phyloP scores from a whole-genome alignment of 1,140 invertebrate species.

The Lucilia cuprina region DNA sequence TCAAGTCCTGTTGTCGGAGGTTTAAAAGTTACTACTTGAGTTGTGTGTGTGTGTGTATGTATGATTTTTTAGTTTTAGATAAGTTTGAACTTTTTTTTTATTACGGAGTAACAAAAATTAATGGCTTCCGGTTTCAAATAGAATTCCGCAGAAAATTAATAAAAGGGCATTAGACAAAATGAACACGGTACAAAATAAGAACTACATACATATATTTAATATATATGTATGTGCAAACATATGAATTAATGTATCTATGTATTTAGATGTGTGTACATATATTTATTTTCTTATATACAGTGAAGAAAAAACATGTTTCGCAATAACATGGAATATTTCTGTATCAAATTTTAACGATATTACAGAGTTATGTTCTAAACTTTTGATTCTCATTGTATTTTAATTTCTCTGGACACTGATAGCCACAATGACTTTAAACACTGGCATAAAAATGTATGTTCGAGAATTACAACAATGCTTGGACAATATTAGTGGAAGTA shows the following conservation, averaged over 20 bases:
- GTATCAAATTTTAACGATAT: too few species aligned
- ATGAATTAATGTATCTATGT: not conserved
- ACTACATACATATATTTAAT: not conserved
- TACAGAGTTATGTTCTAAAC: too few species aligned
- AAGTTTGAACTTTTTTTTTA: not conserved
- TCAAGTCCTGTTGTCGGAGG: slow-evolving; percentile 1
- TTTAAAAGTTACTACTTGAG: not conserved
- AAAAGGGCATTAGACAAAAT: slow-evolving; percentile 30
- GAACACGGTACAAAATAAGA: not conserved
- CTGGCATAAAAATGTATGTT: not conserved
- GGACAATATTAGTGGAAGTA: too few species aligned
- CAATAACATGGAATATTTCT: too few species aligned
- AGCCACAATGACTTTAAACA: not conserved
- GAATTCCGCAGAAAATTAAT: slow-evolving; percentile 34
- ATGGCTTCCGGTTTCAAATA: slow-evolving; percentile 31
- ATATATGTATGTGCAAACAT: not conserved
- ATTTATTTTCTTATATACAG: too few species aligned
- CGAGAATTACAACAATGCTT: not conserved
- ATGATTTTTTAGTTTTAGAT: not conserved
- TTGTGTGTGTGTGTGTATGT: not conserved
- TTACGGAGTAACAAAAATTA: slow-evolving; percentile 26
- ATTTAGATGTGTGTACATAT: not conserved
- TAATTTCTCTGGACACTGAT: not conserved
- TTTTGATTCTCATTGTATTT: not conserved
- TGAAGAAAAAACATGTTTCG: too few species aligned